Evolutionary conservation across 2,797 vertebrate genomes (phyloP).

Genomic region (Fistularia tabacaria): DNA sequence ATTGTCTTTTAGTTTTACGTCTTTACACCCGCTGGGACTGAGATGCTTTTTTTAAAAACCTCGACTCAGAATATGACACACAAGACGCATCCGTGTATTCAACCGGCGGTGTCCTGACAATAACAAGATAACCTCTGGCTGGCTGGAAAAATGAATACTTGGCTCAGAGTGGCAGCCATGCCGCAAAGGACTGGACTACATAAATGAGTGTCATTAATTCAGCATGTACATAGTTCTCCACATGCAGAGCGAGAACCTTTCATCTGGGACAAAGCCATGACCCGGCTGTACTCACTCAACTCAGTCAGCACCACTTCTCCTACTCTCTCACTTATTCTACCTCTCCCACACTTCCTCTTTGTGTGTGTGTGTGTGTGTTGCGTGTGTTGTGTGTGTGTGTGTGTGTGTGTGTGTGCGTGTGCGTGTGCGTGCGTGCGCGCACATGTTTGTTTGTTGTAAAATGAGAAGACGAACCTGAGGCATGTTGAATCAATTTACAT

Average conservation of each 20-base stretch:
- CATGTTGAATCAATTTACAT: constrained; percentile 46
- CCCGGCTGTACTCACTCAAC: constrained; percentile 23
- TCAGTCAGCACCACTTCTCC: constrained; percentile 36
- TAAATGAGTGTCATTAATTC: constrained; percentile 73
- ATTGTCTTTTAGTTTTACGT: constrained; percentile 14
- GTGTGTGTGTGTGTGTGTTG: too few relatives aligned
- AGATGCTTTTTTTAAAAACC: constrained; percentile 25
- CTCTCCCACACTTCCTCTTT: constrained; percentile 1
- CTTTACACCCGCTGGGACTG: constrained; percentile 14
- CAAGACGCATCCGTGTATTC: constrained; percentile 45
- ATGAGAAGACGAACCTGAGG: constrained; percentile 38
- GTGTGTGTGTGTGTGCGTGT: constrained; percentile 16
- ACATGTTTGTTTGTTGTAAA: constrained; percentile 32
- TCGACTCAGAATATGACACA: constrained; percentile 19
- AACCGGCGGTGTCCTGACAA: constrained; percentile 56
- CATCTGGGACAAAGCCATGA: constrained; percentile 30
- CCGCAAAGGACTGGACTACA: constrained; percentile 54
- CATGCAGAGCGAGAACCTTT: constrained; percentile 22
- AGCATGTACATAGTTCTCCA: constrained; percentile 50
- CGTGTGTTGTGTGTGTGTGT: constrained; percentile 39
- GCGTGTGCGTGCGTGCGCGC: constrained; percentile 30
- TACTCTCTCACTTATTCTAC: constrained; percentile 10
- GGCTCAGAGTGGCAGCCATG: constrained; percentile 52
- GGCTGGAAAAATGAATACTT: constrained; percentile 50
- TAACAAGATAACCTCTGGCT: constrained; percentile 63